Evolutionary conservation across 2,113 vertebrate species (phyloP).

Genomic region (Sclerurus mexicanus): DNA sequence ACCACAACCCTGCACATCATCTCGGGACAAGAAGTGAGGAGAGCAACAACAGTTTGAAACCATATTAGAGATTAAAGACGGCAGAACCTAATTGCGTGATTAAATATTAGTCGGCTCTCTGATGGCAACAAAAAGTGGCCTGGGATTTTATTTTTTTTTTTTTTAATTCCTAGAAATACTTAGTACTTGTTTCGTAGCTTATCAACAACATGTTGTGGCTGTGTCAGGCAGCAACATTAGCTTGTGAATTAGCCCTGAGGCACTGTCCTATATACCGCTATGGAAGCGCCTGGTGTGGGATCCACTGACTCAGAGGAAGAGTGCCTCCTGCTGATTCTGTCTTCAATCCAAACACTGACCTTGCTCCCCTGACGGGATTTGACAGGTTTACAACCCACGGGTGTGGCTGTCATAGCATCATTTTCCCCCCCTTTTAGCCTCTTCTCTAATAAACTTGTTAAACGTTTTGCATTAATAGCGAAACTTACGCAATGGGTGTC

Average conservation of each 20-base stretch:
- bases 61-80: accelerated
- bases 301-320: slow-evolving; percentile 61
- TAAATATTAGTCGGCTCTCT: background rate
- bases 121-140: background rate
- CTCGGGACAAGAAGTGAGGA: background rate
- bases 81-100: background rate
- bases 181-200: slow-evolving; percentile 50
- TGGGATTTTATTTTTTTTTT: background rate
- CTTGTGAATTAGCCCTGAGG: slow-evolving; percentile 63
- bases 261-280: slow-evolving; percentile 45
- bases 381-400: slow-evolving; percentile 56
- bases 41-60: background rate
- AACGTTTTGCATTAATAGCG: slow-evolving; percentile 43
- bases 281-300: slow-evolving; percentile 13
- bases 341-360: slow-evolving; percentile 36
- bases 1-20: background rate
- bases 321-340: slow-evolving; percentile 63
- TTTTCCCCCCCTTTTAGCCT: slow-evolving; percentile 21
- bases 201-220: slow-evolving; percentile 60
- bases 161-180: slow-evolving; percentile 55
- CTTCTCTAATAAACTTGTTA: slow-evolving; percentile 64
- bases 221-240: slow-evolving; percentile 38
- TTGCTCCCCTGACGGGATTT: slow-evolving; percentile 27
- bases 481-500: slow-evolving; percentile 29
- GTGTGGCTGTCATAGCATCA: slow-evolving; percentile 63